Evolutionary conservation across 2,113 vertebrate genomes (phyloP), one percentile per base, ranked within the genome.

Genomic region (Eptesicus fuscus): DNA sequence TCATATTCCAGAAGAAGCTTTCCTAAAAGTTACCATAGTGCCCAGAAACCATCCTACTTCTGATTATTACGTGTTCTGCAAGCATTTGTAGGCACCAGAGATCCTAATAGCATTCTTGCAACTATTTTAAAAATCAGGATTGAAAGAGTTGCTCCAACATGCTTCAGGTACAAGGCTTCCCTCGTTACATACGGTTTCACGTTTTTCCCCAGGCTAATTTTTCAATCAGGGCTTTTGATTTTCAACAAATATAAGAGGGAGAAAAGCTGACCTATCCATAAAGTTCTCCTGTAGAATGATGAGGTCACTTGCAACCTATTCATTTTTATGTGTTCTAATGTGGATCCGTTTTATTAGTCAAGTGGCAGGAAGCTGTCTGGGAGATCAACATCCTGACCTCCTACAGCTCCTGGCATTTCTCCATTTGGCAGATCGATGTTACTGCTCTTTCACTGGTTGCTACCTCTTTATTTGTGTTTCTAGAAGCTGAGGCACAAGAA

Each of bases 121-220:
- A 95, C 22, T 49, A 44, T 67, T 87, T 86, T 93, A n/a, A 84
- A 95, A 94, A 56, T 80, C n/a, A 84, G 11, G 44, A 56, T 92
- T 78, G 23, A 77, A 49, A 95, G 18, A 69, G 16, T 69, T 93
- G 67, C 56, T 76, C 79, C 70, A 92, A 63, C 40, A 37, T 87
- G 74, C 42, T 78, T 63, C 70, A 30, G 7, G 37, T 90, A 32
- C 91, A 90, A 91, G 53, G 7, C 76, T 69, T 94, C 23, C 12
- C 49, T 95, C 1, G 0, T 44, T 78, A 22, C 8, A 2, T 40
- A 14, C 22, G 74, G 4, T 51, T 96, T 91, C 30, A 0, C 63
- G 40, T 78, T 80, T 91, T 73, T 14, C 65, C 67, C 25, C 32
- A n/a, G 78, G 80, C 76, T 94, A 88, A 84, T 80, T 77, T 92